Evolutionary conservation across 2,797 vertebrate genomes (phyloP), one percentile per base, ranked within the genome.

Genomic region (Poecilia wingei): DNA sequence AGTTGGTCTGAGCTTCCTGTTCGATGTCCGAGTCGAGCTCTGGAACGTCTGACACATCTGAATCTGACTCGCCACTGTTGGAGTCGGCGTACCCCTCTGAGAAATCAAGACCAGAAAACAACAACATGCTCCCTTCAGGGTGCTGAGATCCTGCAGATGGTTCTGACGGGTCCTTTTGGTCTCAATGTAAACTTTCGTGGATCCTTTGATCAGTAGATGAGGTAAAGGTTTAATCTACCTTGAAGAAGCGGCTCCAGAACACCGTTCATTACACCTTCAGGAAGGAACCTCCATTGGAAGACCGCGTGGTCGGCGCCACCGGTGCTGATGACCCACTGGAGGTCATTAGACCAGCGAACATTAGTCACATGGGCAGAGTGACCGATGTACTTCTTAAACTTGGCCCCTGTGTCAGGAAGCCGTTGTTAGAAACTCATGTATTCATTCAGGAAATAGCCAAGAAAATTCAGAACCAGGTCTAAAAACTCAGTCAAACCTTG

Each of bases 21-120:
- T 99, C 98, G 16, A 99, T 98, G 92, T 99, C 98, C 0, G 98
- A 99, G 92, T 99, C 98, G 80, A 99, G 85, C 79, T 99, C 98
- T 0, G 98, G 97, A 84, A 99, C 97, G 9, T 96, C 95, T 0
- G 95, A 96, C 41, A 95, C 85, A 12, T 96, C 95, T 0, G 95
- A 96, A 87, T 96, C 95, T 0, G 95, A 96, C 89, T 98, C 98
- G 45, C 98, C 98, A 7, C 98, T 99, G 93, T 97, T 97, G 18
- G 98, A 99, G 92, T 99, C 97, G 0, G 96, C 92, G 3, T 96
- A 96, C 1, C 97, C 96, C 77, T 98, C 98, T 98, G 93, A 64
- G 18, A 68, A 82, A 47, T 51, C 0, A 51, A 12, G 22, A 43
- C n/a, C 33, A 68, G 25, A 0, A 66, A 12, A 28, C 3, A 45